Conservation (phyloP, 37 sponge, comb jelly and placozoan species). For the Hexactinellida sp. region DNA sequence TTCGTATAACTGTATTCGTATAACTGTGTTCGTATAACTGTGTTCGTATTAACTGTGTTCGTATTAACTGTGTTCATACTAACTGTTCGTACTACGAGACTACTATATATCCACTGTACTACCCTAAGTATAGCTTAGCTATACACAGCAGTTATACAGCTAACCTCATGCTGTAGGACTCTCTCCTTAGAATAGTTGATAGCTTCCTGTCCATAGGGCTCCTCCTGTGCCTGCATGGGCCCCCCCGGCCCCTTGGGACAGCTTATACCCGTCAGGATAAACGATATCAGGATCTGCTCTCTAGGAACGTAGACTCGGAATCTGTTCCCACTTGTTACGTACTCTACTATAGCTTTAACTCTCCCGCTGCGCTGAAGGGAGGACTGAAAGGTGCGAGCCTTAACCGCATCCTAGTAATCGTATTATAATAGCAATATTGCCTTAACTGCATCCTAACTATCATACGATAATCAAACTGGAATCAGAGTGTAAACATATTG, state of each 20-base stretch:
- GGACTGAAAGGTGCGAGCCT: neutral
- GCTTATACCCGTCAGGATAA: conserved; percentile 66
- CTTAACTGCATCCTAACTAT: neutral
- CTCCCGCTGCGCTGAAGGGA: neutral
- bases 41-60: too few species aligned
- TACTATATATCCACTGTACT: too few species aligned
- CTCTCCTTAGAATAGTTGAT: conserved; percentile 67
- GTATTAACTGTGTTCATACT: too few species aligned
- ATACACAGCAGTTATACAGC: too few species aligned
- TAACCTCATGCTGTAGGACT: conserved; percentile 78
- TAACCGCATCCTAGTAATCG: neutral
- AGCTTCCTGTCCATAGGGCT: conserved; percentile 84
- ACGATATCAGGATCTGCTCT: conserved; percentile 86
- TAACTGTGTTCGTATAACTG: too few species aligned
- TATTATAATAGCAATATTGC: neutral
- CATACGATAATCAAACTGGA: too few species aligned
- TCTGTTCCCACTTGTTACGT: conserved; percentile 88
- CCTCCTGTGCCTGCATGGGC: conserved; percentile 26
- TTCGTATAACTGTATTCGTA: too few species aligned
- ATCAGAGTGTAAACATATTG: too few species aligned
- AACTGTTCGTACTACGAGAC: too few species aligned
- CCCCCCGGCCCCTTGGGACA: conserved; percentile 3
- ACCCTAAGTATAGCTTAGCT: too few species aligned
- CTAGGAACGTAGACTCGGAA: conserved; percentile 70
- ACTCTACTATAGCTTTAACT: conserved; percentile 33